These are phyloP conservation scores for Stenurella melanura DNA, from an alignment of 2,888 invertebrate species.

Conservation along the genomic window DNA sequence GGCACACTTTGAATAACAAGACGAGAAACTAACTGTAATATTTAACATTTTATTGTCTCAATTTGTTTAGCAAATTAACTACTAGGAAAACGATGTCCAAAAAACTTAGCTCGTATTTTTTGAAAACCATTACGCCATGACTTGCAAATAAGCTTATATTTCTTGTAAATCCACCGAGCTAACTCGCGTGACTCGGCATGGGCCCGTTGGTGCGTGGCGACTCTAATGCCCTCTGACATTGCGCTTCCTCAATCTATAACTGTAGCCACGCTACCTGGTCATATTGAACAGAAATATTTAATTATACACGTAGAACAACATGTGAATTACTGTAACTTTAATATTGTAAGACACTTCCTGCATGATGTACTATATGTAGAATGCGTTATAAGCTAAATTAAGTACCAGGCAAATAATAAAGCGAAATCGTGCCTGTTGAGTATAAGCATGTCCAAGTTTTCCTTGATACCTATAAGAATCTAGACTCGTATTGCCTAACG, in stretches of 20 bases:
- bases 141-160: constrained; percentile 20
- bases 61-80: constrained; percentile 2
- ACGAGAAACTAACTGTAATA: background rate
- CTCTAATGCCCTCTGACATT: constrained; percentile 70
- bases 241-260: constrained; percentile 68
- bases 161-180: constrained; percentile 35
- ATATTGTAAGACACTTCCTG: constrained; percentile 56
- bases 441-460: background rate
- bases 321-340: constrained; percentile 65
- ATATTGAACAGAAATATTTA: constrained; percentile 66
- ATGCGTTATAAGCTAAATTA: constrained; percentile 33
- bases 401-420: constrained; percentile 3
- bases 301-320: constrained; percentile 63
- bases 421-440: background rate
- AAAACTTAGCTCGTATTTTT: background rate
- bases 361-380: constrained; percentile 43
- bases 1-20: background rate
- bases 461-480: background rate
- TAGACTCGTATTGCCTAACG: background rate
- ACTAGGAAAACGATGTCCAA: background rate
- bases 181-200: constrained; percentile 56
- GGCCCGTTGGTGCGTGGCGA: constrained; percentile 68
- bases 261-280: constrained; percentile 70
- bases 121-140: constrained; percentile 10
- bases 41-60: background rate